A percentile compares a stretch with the other conserved stretches of the same genome.
Evolutionary conservation across 2,888 invertebrate species (phyloP).

Genomic region (Stictocephala bisonia): DNA sequence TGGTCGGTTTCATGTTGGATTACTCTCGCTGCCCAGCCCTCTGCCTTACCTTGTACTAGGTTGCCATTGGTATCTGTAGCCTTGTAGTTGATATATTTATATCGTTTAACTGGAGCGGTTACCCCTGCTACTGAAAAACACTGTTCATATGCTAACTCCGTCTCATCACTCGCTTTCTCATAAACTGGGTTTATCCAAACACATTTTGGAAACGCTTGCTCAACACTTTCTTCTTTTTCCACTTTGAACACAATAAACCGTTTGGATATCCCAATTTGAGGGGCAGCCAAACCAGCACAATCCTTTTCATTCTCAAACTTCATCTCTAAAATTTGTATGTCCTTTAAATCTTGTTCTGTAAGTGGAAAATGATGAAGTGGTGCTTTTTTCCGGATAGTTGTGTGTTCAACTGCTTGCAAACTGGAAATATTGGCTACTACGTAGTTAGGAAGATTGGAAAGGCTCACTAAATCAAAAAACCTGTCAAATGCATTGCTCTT

Average conservation of each 20-base stretch:
- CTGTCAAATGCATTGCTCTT: neutral
- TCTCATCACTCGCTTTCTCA: constrained; percentile 23
- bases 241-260: constrained; percentile 20
- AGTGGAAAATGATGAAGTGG: neutral
- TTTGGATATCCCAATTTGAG: constrained; percentile 30
- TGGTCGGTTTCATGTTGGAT: constrained; percentile 32
- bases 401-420: neutral
- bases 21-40: constrained; percentile 18
- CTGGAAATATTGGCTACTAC: constrained; percentile 14
- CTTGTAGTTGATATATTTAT: neutral
- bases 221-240: constrained; percentile 4
- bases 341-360: neutral
- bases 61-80: neutral
- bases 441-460: neutral
- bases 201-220: neutral
- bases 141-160: constrained; percentile 23
- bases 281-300: constrained; percentile 20
- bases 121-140: constrained; percentile 16
- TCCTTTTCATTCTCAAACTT: constrained; percentile 31
- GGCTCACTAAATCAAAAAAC: neutral
- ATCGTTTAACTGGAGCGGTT: constrained; percentile 16
- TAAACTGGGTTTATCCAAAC: constrained; percentile 24
- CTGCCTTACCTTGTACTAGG: neutral
- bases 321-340: constrained; percentile 12
- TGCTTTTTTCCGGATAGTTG: constrained; percentile 9